Percentiles rank a stretch among this genome's conserved stretches.
phyloP scores from a whole-genome alignment of 2,888 invertebrate genomes.

The Limulus polyphemus region DNA sequence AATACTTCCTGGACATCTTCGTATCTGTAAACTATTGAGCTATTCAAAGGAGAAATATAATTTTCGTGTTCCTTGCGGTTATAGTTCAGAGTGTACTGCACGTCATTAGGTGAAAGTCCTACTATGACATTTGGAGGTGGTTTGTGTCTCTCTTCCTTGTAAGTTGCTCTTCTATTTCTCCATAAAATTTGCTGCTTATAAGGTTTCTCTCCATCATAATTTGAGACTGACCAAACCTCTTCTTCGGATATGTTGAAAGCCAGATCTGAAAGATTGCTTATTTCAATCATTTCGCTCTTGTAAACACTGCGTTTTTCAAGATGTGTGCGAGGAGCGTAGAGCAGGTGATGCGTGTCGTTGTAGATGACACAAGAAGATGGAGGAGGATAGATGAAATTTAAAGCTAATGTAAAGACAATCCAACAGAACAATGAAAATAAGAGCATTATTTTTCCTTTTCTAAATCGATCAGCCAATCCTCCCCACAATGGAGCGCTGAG shows the following conservation, averaged over 20 bases:
- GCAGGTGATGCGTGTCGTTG: constrained; percentile 47
- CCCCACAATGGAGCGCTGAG: constrained; percentile 97
- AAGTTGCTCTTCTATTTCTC: constrained; percentile 20
- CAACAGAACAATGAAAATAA: constrained; percentile 83
- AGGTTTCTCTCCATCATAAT: neutral
- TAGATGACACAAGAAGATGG: constrained; percentile 70
- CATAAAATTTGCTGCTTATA: neutral
- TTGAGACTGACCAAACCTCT: neutral
- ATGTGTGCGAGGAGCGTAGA: constrained; percentile 27
- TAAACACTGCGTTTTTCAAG: constrained; percentile 5
- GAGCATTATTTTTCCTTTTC: constrained; percentile 66
- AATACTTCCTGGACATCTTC: constrained; percentile 90
- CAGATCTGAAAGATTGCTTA: neutral
- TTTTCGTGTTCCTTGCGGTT: constrained; percentile 44
- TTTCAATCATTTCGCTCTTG: neutral
- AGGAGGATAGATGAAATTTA: constrained; percentile 89
- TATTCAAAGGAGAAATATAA: constrained; percentile 81
- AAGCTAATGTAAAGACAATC: constrained; percentile 90
- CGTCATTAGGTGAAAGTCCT: constrained; percentile 59
- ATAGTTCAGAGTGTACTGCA: constrained; percentile 36
- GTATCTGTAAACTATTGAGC: constrained; percentile 75
- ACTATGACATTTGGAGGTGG: constrained; percentile 29
- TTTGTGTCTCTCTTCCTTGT: constrained; percentile 16
- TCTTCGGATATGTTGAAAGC: neutral
- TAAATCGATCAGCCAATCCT: constrained; percentile 79